Evolutionary conservation across 1,140 invertebrate genomes (phyloP), one percentile per base, ranked within the genome.

Genomic region (Manduca sexta): DNA sequence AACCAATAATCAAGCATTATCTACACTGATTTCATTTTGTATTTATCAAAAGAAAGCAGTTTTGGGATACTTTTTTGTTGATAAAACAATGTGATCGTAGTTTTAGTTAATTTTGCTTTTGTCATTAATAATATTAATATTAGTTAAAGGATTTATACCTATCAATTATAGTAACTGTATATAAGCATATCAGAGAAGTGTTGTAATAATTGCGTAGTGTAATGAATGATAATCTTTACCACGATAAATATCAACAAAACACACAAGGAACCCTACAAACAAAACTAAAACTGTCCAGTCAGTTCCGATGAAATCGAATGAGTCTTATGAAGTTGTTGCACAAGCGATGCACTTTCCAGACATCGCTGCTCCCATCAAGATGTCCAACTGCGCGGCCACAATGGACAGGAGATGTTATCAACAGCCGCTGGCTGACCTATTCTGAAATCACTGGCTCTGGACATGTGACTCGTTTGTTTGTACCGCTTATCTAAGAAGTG

Each of bases 241-340:
- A n/a, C n/a, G n/a, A n/a, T n/a, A n/a, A n/a, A n/a, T n/a, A n/a
- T n/a, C n/a, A n/a, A n/a, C n/a, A n/a, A n/a, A n/a, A n/a, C n/a
- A n/a, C n/a, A n/a, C n/a, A 52, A 41, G 49, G 51, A 56, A 53
- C 50, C 49, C 58, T 34, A 49, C 40, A 55, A 56, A 44, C 12
- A 39, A 61, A 67, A 68, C 17, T 26, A 39, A 60, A 67, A 68
- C 37, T 33, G 64, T 56, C 52, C 49, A 46, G 64, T 65, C 57
- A 73, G 66, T 57, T 54, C 60, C 62, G 52, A 58, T 54, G 62
- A 66, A 74, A 79, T 73, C 71, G 68, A 68, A 72, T 64, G 51
- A 64, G 60, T 57, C 56, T 61, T 64, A 73, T 70, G 52, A 74
- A 67, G 66, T 60, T 52, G 65, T 75, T 75, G 60, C 70, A 60